Percentiles rank a stretch among this genome's conserved stretches.
phyloP scores from a whole-genome alignment of 1,140 invertebrate genomes.

The Monochamus saltuarius region DNA sequence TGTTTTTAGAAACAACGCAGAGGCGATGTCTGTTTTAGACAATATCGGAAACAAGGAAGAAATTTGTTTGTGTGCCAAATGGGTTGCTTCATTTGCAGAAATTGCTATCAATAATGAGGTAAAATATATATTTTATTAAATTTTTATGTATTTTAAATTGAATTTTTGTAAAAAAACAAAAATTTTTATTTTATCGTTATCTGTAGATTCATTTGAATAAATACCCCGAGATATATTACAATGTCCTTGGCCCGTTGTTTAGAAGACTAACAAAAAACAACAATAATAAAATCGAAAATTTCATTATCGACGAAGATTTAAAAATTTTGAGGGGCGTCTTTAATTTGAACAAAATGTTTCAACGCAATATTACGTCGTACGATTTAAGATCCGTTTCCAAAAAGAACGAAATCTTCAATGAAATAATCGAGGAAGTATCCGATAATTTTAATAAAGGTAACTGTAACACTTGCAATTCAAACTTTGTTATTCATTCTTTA shows the following conservation, averaged over 20 bases:
- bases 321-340: constrained; percentile 11
- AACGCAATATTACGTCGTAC: not conserved
- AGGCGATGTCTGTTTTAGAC: constrained; percentile 22
- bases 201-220: too few species aligned
- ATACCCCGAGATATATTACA: constrained; percentile 7
- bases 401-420: constrained; percentile 1
- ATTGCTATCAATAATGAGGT: constrained; percentile 17
- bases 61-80: constrained; percentile 6
- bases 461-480: not conserved
- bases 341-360: constrained; percentile 16
- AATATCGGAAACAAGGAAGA: constrained; percentile 14
- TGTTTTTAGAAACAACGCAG: constrained; percentile 19
- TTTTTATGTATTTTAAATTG: not conserved
- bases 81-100: not conserved
- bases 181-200: too few species aligned
- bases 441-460: constrained; percentile 11
- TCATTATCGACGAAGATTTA: constrained; percentile 5
- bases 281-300: not conserved
- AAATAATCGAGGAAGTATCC: constrained; percentile 17
- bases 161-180: too few species aligned
- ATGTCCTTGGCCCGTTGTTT: constrained; percentile 16
- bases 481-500: not conserved
- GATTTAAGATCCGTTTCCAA: not conserved
- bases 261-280: constrained; percentile 8
- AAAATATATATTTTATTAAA: not conserved